A percentile compares a stretch with the other conserved stretches of the same genome.
Evolutionary conservation across 2,113 vertebrate species (phyloP).

Genomic region (Xyrauchen texanus): DNA sequence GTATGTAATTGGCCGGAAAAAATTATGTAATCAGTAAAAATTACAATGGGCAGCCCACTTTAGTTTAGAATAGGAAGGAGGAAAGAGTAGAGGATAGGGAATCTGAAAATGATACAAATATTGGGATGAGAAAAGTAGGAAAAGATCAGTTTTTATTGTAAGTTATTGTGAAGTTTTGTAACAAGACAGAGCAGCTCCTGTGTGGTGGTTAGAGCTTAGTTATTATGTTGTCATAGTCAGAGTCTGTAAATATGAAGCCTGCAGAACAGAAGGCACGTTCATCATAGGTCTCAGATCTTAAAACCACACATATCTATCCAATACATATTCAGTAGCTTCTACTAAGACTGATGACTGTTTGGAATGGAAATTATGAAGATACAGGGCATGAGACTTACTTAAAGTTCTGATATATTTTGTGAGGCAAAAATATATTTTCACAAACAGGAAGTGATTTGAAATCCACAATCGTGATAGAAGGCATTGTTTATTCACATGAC

Average conservation of each 20-base stretch:
- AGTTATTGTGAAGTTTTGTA: background rate
- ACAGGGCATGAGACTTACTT: background rate
- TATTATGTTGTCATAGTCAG: conserved; percentile 17
- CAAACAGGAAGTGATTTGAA: conserved; percentile 18
- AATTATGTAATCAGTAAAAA: background rate
- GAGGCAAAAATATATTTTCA: background rate
- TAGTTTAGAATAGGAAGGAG: background rate
- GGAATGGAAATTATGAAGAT: background rate
- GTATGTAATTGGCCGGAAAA: background rate
- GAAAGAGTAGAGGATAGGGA: background rate
- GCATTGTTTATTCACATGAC: conserved; percentile 21
- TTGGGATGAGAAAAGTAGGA: background rate
- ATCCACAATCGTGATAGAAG: conserved; percentile 6
- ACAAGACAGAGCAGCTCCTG: background rate
- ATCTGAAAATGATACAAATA: background rate
- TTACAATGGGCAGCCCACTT: background rate
- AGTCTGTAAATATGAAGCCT: background rate
- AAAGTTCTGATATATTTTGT: background rate
- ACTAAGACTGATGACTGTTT: background rate
- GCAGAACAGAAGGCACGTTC: background rate
- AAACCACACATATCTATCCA: background rate
- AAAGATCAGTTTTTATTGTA: background rate
- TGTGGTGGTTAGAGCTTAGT: background rate
- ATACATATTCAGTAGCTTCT: conserved; percentile 24
- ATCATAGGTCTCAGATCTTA: background rate